A percentile compares a stretch with the other conserved stretches of the same genome.
Evolutionary conservation across 1,140 invertebrate species (phyloP).

Genomic region (Drosophila simulans): DNA sequence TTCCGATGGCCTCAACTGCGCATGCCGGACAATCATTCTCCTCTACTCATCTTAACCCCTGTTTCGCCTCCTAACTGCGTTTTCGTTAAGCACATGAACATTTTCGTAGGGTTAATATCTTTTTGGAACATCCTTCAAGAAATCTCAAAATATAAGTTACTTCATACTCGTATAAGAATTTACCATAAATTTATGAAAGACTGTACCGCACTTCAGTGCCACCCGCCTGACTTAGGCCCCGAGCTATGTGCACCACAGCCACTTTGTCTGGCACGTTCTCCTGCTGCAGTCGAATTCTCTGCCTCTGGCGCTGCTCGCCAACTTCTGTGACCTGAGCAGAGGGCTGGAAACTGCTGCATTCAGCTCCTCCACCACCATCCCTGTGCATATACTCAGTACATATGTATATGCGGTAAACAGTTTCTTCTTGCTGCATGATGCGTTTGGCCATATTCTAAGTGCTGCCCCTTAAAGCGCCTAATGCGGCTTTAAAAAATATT

Average conservation of each 20-base stretch:
- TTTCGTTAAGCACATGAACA: not conserved
- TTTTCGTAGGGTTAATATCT: not conserved
- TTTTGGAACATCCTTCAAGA: no score
- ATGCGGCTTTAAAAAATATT: slow-evolving; percentile 77
- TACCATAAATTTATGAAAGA: not conserved
- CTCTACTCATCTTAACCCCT: not conserved
- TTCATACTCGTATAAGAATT: not conserved
- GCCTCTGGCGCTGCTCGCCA: slow-evolving; percentile 32
- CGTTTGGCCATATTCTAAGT: slow-evolving; percentile 78
- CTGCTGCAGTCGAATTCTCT: slow-evolving; percentile 38
- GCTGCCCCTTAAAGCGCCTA: slow-evolving; percentile 76
- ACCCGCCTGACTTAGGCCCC: slow-evolving; percentile 23
- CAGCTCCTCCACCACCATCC: not conserved
- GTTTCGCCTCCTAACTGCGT: slow-evolving; percentile 17
- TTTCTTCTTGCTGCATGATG: slow-evolving; percentile 17
- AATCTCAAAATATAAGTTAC: no score
- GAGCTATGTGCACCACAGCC: slow-evolving; percentile 13
- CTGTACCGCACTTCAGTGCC: slow-evolving; percentile 2
- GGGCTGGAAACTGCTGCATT: slow-evolving; percentile 47
- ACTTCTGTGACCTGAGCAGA: slow-evolving; percentile 51
- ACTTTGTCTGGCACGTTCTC: slow-evolving; percentile 42
- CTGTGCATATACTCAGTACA: slow-evolving; percentile 13
- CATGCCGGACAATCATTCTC: slow-evolving; percentile 65
- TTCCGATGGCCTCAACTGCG: slow-evolving; percentile 70
- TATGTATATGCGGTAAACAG: slow-evolving; percentile 18